Percentiles rank a stretch among this genome's conserved stretches.
phyloP scores from a whole-genome alignment of 2,113 vertebrate genomes.

The Protomyctophum bolini region DNA sequence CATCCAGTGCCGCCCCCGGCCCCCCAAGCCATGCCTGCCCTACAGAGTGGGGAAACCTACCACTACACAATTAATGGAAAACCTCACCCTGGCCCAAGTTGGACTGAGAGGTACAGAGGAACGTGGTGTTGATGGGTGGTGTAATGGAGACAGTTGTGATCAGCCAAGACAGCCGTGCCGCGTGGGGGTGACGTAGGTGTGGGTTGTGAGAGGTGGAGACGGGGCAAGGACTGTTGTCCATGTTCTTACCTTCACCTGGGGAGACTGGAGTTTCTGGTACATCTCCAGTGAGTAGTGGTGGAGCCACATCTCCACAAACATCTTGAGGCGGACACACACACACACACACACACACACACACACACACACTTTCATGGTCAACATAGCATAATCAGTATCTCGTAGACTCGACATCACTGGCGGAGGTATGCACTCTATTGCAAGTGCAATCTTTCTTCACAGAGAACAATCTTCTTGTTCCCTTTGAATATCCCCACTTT shows the following conservation, averaged over 20 bases:
- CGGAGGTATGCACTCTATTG: too few relatives aligned
- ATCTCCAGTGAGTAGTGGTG: slow-evolving; percentile 97
- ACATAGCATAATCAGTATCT: not conserved
- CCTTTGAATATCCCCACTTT: too few relatives aligned
- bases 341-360: not conserved
- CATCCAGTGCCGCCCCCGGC: not conserved
- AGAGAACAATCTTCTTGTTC: too few relatives aligned
- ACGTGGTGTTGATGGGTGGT: not conserved
- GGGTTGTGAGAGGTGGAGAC: not conserved
- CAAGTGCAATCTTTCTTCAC: too few relatives aligned
- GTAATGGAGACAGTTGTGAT: slow-evolving; percentile 17
- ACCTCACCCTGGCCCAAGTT: too few relatives aligned
- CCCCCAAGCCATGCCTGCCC: not conserved
- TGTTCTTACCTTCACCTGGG: slow-evolving; percentile 92
- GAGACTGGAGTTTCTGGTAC: slow-evolving; percentile 98
- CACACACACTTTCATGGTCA: not conserved
- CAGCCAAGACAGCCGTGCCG: slow-evolving; percentile 58
- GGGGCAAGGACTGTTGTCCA: not conserved
- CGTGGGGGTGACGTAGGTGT: slow-evolving; percentile 1
- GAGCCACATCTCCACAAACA: slow-evolving; percentile 98
- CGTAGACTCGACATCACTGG: too few relatives aligned
- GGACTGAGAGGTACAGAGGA: not conserved
- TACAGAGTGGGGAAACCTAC: too few relatives aligned
- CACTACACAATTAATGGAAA: too few relatives aligned
- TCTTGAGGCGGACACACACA: slow-evolving; percentile 65